Percentiles rank a stretch among this genome's conserved stretches.
Evolutionary conservation across 2,888 invertebrate species (phyloP).

Genomic region (Pecten maximus): DNA sequence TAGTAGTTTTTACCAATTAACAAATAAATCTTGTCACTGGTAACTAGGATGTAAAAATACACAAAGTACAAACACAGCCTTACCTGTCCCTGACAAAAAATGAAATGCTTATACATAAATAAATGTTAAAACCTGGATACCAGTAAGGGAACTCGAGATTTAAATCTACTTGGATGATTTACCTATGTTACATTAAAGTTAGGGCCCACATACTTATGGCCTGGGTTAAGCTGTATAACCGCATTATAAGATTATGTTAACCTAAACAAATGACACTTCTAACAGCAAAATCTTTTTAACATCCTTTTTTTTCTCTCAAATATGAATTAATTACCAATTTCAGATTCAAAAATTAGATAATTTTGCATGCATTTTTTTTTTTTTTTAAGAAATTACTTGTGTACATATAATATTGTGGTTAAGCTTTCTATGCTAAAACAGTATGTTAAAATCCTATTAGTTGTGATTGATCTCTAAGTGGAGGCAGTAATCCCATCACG

Average conservation of each 20-base stretch:
- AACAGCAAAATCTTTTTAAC: background rate
- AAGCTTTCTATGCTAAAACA: background rate
- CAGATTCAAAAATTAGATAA: no score
- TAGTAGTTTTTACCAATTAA: background rate
- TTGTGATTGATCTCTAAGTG: background rate
- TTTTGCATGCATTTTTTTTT: no score
- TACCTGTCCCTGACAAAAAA: background rate
- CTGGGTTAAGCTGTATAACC: background rate
- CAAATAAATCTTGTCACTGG: background rate
- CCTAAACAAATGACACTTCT: background rate
- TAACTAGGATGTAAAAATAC: background rate
- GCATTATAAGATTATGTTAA: background rate
- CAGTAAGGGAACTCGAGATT: background rate
- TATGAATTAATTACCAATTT: no score
- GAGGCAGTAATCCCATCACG: background rate
- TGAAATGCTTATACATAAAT: background rate
- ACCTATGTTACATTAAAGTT: conserved; percentile 19
- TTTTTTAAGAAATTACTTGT: no score
- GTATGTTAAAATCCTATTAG: background rate
- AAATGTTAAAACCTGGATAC: conserved; percentile 14
- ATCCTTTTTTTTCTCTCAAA: background rate
- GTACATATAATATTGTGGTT: background rate
- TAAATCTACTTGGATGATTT: conserved; percentile 5
- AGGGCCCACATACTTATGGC: background rate
- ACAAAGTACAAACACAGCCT: background rate